Conservation (phyloP, 2,888 invertebrate genomes). For the Eulithis prunata region DNA sequence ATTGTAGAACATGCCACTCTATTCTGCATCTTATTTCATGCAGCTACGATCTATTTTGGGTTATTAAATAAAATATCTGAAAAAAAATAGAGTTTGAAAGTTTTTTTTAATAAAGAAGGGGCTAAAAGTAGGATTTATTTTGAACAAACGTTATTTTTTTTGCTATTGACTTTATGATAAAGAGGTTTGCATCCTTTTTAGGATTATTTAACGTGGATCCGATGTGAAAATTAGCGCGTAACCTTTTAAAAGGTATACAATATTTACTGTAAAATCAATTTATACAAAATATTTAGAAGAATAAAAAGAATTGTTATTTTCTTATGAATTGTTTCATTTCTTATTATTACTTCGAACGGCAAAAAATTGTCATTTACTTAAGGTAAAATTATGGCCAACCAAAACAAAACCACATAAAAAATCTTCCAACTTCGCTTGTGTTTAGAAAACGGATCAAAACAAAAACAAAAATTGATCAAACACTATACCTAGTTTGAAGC, state of each 20-base stretch:
- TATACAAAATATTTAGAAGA: not conserved
- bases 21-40: not conserved
- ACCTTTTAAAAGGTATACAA: slow-evolving; percentile 3
- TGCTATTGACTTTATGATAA: slow-evolving; percentile 51
- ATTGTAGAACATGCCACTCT: not conserved
- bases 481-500: too few species aligned
- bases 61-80: not conserved
- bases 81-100: not conserved
- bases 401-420: too few species aligned
- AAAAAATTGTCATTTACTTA: too few species aligned
- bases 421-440: too few species aligned
- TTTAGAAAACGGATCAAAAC: too few species aligned
- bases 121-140: slow-evolving; percentile 70
- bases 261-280: slow-evolving; percentile 4
- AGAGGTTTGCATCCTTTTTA: slow-evolving; percentile 34
- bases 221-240: slow-evolving; percentile 22
- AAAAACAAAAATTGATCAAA: too few species aligned
- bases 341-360: too few species aligned
- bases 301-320: too few species aligned
- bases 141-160: slow-evolving; percentile 39
- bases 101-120: slow-evolving; percentile 64
- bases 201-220: slow-evolving; percentile 25
- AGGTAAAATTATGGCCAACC: too few species aligned
- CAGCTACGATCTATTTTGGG: not conserved
- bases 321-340: too few species aligned